Conservation (phyloP, 2,888 invertebrate species). For the Heliconius sara region DNA sequence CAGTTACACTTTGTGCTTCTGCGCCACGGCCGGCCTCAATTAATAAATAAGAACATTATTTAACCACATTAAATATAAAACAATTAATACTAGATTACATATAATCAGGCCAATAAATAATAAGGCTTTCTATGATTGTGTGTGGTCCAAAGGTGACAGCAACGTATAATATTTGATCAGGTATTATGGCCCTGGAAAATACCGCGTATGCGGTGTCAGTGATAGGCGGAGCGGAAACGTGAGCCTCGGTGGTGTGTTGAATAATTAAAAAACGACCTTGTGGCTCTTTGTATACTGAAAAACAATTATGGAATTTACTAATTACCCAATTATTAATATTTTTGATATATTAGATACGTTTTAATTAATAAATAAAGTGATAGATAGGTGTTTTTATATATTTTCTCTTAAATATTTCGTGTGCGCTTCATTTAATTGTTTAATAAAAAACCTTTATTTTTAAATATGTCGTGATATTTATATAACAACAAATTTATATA, state of each 20-base stretch:
- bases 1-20: too few relatives aligned
- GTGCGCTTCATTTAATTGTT: not conserved
- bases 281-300: not conserved
- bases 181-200: conserved; percentile 64
- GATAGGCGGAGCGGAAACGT: conserved; percentile 54
- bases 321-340: not conserved
- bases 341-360: not conserved
- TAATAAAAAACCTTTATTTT: not conserved
- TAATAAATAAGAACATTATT: not conserved
- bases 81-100: conserved; percentile 33
- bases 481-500: too few relatives aligned
- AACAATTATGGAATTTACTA: not conserved
- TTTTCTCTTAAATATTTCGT: too few relatives aligned
- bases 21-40: too few relatives aligned
- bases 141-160: conserved; percentile 73
- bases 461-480: too few relatives aligned
- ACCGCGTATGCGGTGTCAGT: conserved; percentile 48
- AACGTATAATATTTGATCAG: conserved; percentile 68
- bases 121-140: conserved; percentile 58
- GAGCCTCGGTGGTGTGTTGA: not conserved
- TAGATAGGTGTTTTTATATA: not conserved
- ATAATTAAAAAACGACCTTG: not conserved
- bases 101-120: conserved; percentile 50
- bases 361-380: not conserved
- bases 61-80: not conserved